These are phyloP conservation scores for Lutraria rhynchaena DNA, from an alignment of 1,140 invertebrate genomes.

Conservation along the genomic window DNA sequence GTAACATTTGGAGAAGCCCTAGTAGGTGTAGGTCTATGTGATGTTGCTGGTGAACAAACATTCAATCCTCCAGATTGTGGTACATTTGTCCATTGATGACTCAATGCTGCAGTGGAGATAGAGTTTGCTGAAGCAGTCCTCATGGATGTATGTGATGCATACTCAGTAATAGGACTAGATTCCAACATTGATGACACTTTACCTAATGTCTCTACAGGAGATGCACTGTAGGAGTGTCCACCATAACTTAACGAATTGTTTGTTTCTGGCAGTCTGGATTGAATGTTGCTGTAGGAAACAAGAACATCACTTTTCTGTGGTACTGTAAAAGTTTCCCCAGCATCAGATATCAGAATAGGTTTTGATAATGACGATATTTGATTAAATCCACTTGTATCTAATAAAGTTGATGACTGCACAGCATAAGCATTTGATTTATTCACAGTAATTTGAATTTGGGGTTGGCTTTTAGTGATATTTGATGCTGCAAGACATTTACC, in stretches of 20 bases:
- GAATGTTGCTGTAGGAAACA: no score
- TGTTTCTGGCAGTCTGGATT: no score
- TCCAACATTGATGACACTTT: conserved; percentile 73
- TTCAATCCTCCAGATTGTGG: neutral
- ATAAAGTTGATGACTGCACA: no score
- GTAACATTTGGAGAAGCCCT: conserved; percentile 40
- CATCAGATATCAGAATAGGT: no score
- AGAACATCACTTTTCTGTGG: no score
- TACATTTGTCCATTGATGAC: neutral
- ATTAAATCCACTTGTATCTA: no score
- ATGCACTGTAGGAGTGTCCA: conserved; percentile 13
- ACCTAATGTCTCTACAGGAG: conserved; percentile 63
- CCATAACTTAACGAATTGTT: neutral
- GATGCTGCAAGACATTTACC: no score
- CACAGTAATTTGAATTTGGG: no score
- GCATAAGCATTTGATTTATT: no score
- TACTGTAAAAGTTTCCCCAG: no score
- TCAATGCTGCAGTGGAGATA: conserved; percentile 5
- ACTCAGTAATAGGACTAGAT: conserved; percentile 64
- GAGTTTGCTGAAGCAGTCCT: neutral
- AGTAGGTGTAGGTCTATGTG: neutral
- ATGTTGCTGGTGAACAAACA: conserved; percentile 3
- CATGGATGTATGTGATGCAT: conserved; percentile 4
- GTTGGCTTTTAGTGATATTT: no score
- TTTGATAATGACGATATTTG: no score